Evolutionary conservation across 2,797 vertebrate species (phyloP).

Genomic region (Chiroxiphia lanceolata): DNA sequence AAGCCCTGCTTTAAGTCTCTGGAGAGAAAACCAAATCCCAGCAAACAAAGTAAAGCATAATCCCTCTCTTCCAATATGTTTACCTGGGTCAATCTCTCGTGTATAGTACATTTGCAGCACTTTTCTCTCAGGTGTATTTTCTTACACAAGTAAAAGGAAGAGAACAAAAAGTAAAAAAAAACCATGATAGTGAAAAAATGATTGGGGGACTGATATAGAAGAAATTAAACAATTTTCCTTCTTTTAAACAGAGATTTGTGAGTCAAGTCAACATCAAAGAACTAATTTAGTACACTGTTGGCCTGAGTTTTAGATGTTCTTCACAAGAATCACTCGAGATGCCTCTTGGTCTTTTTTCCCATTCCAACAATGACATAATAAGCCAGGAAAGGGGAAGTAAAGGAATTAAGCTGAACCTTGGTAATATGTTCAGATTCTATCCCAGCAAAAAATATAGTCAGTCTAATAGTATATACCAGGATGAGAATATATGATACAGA

Average conservation of each 20-base stretch:
- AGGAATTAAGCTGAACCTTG: neutral
- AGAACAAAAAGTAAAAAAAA: neutral
- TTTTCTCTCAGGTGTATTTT: neutral
- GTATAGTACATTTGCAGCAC: neutral
- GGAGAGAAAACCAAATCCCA: neutral
- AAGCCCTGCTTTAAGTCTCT: neutral
- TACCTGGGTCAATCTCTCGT: neutral
- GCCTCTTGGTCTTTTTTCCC: neutral
- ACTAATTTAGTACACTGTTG: neutral
- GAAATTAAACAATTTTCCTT: neutral
- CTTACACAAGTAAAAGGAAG: neutral
- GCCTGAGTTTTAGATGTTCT: neutral
- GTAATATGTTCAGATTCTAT: neutral
- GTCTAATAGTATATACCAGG: neutral
- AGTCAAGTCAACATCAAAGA: neutral
- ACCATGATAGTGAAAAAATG: neutral
- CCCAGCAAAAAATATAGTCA: neutral
- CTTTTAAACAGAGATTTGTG: neutral
- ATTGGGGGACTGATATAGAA: fast-evolving
- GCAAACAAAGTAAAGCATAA: neutral
- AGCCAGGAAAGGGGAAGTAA: neutral
- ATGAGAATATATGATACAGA: neutral
- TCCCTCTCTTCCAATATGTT: neutral
- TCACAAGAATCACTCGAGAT: neutral
- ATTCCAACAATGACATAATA: neutral